Percentiles rank a stretch among this genome's conserved stretches.
Evolutionary conservation across 2,888 invertebrate genomes (phyloP).

Genomic region (Imbricaverruca yamaguchii): DNA sequence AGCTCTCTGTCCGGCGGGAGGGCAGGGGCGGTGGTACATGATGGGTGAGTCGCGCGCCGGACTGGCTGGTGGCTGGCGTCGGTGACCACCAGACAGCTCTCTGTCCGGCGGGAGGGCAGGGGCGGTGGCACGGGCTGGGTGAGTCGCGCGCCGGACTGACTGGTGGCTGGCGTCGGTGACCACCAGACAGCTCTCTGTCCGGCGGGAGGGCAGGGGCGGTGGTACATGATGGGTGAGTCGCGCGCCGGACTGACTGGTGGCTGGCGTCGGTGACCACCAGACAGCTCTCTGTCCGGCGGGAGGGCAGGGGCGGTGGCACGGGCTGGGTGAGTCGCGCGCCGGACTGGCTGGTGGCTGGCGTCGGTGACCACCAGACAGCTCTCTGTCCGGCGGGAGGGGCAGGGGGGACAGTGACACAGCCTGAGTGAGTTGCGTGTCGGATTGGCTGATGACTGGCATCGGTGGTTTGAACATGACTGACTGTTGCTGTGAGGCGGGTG

Average conservation of each 20-base stretch:
- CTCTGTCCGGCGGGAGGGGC: neutral
- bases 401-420: neutral
- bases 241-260: too few species aligned
- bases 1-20: neutral
- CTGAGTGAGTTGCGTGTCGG: too few species aligned
- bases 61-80: neutral
- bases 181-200: too few species aligned
- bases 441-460: too few species aligned
- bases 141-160: too few species aligned
- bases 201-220: too few species aligned
- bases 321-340: neutral
- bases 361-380: neutral
- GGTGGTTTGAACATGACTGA: neutral
- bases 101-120: neutral
- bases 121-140: too few species aligned
- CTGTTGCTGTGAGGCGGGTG: too few species aligned
- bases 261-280: too few species aligned
- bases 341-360: neutral
- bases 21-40: neutral
- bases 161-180: too few species aligned
- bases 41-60: neutral
- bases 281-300: neutral
- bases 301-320: too few species aligned
- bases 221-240: too few species aligned
- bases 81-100: neutral